A percentile compares a stretch with the other conserved stretches of the same genome.
Evolutionary conservation across 2,113 vertebrate genomes (phyloP).

Genomic region (Misgurnus anguillicaudatus): DNA sequence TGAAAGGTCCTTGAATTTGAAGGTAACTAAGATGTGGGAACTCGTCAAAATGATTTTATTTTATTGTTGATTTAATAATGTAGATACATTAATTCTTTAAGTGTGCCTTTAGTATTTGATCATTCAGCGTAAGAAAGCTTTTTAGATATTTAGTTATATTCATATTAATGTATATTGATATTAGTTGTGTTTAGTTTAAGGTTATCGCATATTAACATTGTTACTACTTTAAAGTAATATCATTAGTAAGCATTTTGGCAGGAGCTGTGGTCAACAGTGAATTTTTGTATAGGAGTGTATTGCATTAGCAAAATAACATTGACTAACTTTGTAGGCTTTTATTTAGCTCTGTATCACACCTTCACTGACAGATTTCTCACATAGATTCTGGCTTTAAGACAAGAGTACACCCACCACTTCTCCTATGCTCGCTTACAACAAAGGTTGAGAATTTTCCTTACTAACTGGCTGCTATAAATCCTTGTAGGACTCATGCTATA

Average conservation of each 20-base stretch:
- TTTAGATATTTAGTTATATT: too few relatives aligned
- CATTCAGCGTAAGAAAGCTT: not conserved
- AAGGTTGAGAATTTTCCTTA: constrained; percentile 15
- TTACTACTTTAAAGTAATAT: not conserved
- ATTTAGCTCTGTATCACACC: constrained; percentile 46
- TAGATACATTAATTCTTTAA: too few relatives aligned
- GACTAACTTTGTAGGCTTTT: constrained; percentile 16
- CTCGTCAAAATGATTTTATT: too few relatives aligned
- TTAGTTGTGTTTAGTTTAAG: too few relatives aligned
- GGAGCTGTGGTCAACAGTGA: not conserved
- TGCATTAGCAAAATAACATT: constrained; percentile 15
- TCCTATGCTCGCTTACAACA: constrained; percentile 30
- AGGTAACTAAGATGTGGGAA: too few relatives aligned
- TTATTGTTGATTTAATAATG: too few relatives aligned
- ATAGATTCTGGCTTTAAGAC: constrained; percentile 36
- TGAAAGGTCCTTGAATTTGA: too few relatives aligned
- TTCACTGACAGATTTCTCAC: constrained; percentile 46
- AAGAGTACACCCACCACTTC: constrained; percentile 38
- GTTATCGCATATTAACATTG: not conserved
- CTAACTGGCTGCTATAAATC: not conserved
- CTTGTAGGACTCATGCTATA: too few relatives aligned
- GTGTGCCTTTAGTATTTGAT: not conserved
- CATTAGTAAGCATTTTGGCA: not conserved
- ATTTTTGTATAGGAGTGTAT: constrained; percentile 5
- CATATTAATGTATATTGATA: too few relatives aligned